Percentiles rank a stretch among this genome's conserved stretches.
phyloP scores from a whole-genome alignment of 2,113 vertebrate species.

The Mesitornis unicolor region DNA sequence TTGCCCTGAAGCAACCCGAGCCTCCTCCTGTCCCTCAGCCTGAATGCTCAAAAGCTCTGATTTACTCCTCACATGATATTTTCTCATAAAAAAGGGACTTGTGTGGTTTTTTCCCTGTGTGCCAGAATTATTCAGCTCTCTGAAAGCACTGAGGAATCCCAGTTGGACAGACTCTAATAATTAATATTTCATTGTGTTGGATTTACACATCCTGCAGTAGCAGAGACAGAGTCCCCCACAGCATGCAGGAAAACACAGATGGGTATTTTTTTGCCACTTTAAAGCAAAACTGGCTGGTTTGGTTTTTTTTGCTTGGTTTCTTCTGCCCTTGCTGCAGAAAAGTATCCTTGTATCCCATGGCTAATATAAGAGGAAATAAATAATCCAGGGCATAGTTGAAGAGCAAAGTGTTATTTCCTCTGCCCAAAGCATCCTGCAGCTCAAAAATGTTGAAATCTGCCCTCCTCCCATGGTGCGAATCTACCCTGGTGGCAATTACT shows the following conservation, averaged over 20 bases:
- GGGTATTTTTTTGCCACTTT: neutral
- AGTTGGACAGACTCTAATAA: slow-evolving; percentile 21
- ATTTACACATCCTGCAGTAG: slow-evolving; percentile 11
- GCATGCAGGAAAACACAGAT: neutral
- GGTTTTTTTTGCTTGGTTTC: neutral
- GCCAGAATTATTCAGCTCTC: neutral
- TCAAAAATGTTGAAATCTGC: neutral
- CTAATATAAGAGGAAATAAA: neutral
- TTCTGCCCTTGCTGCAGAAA: neutral
- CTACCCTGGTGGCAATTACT: neutral
- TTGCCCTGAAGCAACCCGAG: neutral
- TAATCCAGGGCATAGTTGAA: neutral
- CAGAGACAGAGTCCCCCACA: neutral
- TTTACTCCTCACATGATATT: neutral
- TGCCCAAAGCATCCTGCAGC: neutral
- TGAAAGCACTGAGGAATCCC: neutral
- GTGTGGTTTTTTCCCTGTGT: neutral
- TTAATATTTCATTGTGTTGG: slow-evolving; percentile 54
- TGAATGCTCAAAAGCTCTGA: neutral
- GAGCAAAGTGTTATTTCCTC: neutral
- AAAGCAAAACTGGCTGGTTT: neutral
- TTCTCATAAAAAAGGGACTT: neutral
- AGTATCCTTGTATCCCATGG: neutral
- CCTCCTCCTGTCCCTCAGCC: neutral
- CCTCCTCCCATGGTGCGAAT: rapidly evolving